phyloP scores from a whole-genome alignment of 2,797 vertebrate species.

The Notolepis coatsorum region DNA sequence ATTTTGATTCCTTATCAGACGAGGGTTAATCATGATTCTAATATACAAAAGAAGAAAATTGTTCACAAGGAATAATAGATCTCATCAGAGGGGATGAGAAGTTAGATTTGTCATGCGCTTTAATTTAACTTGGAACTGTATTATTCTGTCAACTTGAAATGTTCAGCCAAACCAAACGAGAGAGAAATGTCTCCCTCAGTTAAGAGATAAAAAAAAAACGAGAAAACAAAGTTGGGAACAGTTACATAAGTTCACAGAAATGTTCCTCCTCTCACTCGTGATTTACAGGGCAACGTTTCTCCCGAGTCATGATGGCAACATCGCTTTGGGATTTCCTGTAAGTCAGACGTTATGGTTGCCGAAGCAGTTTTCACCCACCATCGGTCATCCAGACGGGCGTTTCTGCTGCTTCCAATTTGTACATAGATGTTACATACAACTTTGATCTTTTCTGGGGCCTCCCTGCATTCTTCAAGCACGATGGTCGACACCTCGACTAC shows the following conservation, averaged over 20 bases:
- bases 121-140: not conserved
- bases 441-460: no score
- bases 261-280: conserved; percentile 7
- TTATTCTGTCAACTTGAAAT: not conserved
- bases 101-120: not conserved
- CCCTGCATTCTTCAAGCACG: no score
- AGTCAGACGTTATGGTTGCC: conserved; percentile 11
- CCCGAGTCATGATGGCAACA: conserved; percentile 11
- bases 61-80: no score
- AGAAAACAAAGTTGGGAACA: conserved; percentile 17
- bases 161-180: conserved; percentile 30
- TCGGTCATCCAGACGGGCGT: no score
- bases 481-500: no score
- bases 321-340: conserved; percentile 26
- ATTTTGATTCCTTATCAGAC: no score
- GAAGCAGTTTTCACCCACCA: not conserved
- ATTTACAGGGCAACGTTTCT: conserved; percentile 28
- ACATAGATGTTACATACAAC: no score
- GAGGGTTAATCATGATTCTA: no score
- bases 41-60: no score
- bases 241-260: conserved; percentile 33
- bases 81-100: not conserved
- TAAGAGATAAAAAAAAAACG: conserved; percentile 1
- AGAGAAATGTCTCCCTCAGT: not conserved
- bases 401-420: no score